Conservation (phyloP, 2,113 vertebrate genomes). For the Sander vitreus region DNA sequence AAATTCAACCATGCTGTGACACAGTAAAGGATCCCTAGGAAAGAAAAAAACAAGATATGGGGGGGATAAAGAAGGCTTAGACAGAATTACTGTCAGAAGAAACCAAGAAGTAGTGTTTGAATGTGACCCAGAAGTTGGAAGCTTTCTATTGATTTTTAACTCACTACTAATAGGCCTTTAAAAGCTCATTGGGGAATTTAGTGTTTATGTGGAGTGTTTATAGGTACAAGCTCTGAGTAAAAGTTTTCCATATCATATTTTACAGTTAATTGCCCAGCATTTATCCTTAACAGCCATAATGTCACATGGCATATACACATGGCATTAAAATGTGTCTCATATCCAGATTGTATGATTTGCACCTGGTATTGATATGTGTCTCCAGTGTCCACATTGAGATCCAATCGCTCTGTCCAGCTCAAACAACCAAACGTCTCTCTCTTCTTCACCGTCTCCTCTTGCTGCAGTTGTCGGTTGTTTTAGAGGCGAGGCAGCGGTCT, state of each 20-base stretch:
- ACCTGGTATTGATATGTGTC: too few relatives aligned
- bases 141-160: conserved; percentile 58
- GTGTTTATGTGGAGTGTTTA: conserved; percentile 47
- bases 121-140: conserved; percentile 57
- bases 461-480: too few relatives aligned
- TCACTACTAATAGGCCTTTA: conserved; percentile 34
- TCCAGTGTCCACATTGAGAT: too few relatives aligned
- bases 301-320: neutral
- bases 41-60: conserved; percentile 21
- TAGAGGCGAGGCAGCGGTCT: too few relatives aligned
- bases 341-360: too few relatives aligned
- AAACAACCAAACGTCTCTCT: too few relatives aligned
- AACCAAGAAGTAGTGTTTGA: conserved; percentile 48
- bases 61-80: conserved; percentile 51
- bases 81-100: conserved; percentile 59
- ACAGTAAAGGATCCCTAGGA: conserved; percentile 24
- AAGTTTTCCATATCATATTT: conserved; percentile 21
- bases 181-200: conserved; percentile 43
- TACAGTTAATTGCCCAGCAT: conserved; percentile 10
- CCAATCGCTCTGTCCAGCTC: too few relatives aligned
- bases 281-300: neutral
- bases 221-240: neutral
- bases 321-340: too few relatives aligned
- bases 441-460: too few relatives aligned
- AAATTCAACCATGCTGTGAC: conserved; percentile 47